Conservation (phyloP, 2,797 vertebrate species). For the Leuciscus waleckii region DNA sequence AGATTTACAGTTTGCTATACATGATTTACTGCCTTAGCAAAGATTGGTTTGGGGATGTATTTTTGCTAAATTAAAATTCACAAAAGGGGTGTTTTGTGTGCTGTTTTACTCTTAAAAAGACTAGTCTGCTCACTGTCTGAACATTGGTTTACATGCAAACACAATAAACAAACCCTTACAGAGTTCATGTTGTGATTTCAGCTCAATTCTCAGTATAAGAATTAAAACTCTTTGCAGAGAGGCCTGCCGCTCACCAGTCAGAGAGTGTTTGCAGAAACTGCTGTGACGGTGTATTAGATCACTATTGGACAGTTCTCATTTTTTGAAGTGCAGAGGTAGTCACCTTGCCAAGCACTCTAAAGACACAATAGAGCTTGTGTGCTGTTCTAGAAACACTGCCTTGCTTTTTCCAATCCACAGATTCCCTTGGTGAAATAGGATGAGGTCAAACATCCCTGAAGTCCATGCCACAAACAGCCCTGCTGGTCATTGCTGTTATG, state of each 20-base stretch:
- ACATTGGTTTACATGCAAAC: conserved; percentile 57
- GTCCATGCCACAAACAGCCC: conserved; percentile 3
- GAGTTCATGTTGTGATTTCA: conserved; percentile 59
- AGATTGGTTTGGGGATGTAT: not conserved
- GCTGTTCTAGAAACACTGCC: conserved; percentile 26
- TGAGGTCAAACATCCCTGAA: conserved; percentile 14
- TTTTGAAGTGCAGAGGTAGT: conserved; percentile 11
- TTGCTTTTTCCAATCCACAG: conserved; percentile 38
- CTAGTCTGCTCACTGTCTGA: conserved; percentile 51
- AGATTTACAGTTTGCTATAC: not conserved
- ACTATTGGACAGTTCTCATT: conserved; percentile 17
- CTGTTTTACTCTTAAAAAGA: conserved; percentile 6
- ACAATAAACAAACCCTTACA: conserved; percentile 65
- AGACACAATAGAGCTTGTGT: conserved; percentile 11
- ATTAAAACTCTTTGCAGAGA: not conserved
- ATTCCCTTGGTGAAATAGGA: conserved; percentile 34
- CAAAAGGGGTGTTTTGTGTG: conserved; percentile 18
- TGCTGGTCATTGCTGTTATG: conserved; percentile 32
- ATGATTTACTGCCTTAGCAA: conserved; percentile 7
- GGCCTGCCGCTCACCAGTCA: not conserved
- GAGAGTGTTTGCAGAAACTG: not conserved
- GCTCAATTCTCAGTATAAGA: conserved; percentile 17
- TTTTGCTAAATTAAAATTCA: conserved; percentile 11
- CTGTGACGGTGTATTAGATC: not conserved
- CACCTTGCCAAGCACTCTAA: conserved; percentile 41